Evolutionary conservation across 2,113 vertebrate species (phyloP).

Genomic region (Naja naja): DNA sequence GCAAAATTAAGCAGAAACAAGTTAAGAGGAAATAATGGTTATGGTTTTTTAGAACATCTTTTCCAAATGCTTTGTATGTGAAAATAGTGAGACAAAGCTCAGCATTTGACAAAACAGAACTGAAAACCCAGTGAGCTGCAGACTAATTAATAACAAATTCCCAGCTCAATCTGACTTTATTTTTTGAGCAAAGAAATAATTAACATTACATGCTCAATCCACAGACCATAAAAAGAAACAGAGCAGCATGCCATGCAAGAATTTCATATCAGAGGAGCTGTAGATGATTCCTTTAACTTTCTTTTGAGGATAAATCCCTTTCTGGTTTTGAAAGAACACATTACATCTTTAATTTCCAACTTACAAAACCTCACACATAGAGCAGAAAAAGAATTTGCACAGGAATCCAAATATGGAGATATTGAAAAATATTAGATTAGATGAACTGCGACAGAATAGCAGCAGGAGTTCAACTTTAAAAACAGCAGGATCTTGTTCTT

Average conservation of each 20-base stretch:
- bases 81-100: background rate
- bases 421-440: slow-evolving; percentile 60
- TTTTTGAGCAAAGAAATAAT: background rate
- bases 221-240: slow-evolving; percentile 13
- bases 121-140: background rate
- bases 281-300: slow-evolving; percentile 35
- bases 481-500: slow-evolving; percentile 59
- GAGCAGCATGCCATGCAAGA: slow-evolving; percentile 23
- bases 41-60: background rate
- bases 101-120: background rate
- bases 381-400: slow-evolving; percentile 58
- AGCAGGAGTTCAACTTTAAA: slow-evolving; percentile 62
- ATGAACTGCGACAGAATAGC: slow-evolving; percentile 57
- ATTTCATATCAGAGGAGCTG: slow-evolving; percentile 18
- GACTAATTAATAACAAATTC: background rate
- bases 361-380: slow-evolving; percentile 39
- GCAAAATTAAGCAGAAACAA: background rate
- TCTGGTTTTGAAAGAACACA: slow-evolving; percentile 44
- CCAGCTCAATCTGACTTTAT: background rate
- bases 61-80: slow-evolving; percentile 1
- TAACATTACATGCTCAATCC: background rate
- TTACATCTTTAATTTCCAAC: slow-evolving; percentile 50
- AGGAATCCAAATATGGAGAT: slow-evolving; percentile 63
- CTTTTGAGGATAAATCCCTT: slow-evolving; percentile 43
- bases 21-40: background rate